Percentiles rank a stretch among this genome's conserved stretches.
Evolutionary conservation across 2,888 invertebrate genomes (phyloP).

Genomic region (Tribolium freemani): DNA sequence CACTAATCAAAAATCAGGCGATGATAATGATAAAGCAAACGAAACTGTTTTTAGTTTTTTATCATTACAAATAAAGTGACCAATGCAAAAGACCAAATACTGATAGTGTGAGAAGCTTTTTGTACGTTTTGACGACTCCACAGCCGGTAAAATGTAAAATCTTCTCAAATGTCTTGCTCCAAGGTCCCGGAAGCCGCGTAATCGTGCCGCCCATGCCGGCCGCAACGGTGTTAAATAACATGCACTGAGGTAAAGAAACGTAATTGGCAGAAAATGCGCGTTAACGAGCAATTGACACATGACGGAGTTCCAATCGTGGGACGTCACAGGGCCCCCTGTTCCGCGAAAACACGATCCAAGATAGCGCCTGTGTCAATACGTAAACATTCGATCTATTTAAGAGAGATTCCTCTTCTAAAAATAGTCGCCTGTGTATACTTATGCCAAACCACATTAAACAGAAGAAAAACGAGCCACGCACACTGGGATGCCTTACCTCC

Average conservation of each 20-base stretch:
- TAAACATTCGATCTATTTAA: slow-evolving; percentile 46
- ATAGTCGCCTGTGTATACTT: slow-evolving; percentile 50
- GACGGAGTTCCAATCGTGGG: slow-evolving; percentile 4
- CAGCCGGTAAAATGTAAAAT: neutral
- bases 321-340: slow-evolving; percentile 12
- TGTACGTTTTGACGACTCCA: neutral
- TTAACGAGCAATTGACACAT: slow-evolving; percentile 21
- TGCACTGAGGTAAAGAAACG: neutral
- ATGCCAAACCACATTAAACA: slow-evolving; percentile 42
- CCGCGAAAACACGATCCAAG: neutral
- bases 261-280: slow-evolving; percentile 17
- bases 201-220: neutral
- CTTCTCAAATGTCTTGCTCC: neutral
- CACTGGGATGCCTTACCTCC: slow-evolving; percentile 31
- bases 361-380: slow-evolving; percentile 15
- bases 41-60: neutral
- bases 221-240: neutral
- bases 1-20: no score
- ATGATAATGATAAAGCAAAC: neutral
- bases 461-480: slow-evolving; percentile 40
- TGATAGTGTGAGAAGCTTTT: neutral
- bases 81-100: neutral
- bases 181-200: neutral
- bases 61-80: neutral
- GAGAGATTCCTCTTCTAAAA: slow-evolving; percentile 53